A percentile compares a stretch with the other conserved stretches of the same genome.
Evolutionary conservation across 1,140 invertebrate species (phyloP).

Genomic region (Trichonephila clavata): DNA sequence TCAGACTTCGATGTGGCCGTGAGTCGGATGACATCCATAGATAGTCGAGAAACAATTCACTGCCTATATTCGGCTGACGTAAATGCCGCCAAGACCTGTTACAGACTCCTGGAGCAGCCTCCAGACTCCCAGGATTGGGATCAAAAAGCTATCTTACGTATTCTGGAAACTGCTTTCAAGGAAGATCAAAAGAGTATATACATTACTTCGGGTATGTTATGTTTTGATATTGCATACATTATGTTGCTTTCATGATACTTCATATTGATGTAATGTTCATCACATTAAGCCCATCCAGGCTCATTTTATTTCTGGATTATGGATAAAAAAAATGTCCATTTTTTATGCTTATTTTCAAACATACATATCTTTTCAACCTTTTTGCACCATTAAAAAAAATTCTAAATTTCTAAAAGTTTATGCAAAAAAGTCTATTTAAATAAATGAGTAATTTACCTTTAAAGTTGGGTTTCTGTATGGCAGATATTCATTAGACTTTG

Average conservation of each 20-base stretch:
- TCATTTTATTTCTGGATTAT: too few relatives aligned
- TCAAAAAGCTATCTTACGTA: neutral
- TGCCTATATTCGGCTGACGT: constrained; percentile 87
- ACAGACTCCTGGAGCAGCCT: constrained; percentile 84
- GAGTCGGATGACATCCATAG: constrained; percentile 83
- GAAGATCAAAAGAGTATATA: constrained; percentile 28
- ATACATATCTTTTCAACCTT: too few relatives aligned
- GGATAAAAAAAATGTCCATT: too few relatives aligned
- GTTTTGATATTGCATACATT: neutral
- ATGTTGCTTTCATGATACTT: neutral
- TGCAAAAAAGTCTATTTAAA: too few relatives aligned
- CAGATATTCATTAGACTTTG: too few relatives aligned
- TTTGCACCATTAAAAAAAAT: too few relatives aligned
- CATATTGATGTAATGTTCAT: too few relatives aligned
- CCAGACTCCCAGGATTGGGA: neutral
- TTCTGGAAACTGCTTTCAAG: neutral
- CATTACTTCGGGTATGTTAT: constrained; percentile 43
- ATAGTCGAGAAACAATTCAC: constrained; percentile 84
- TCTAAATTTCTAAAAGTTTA: too few relatives aligned
- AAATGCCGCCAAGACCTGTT: constrained; percentile 87
- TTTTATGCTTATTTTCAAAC: too few relatives aligned
- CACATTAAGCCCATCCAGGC: too few relatives aligned
- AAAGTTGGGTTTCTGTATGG: too few relatives aligned
- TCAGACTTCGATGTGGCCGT: constrained; percentile 88
- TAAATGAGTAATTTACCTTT: too few relatives aligned